Percentiles rank a stretch among this genome's conserved stretches.
phyloP scores from a whole-genome alignment of 2,797 vertebrate species.

The Liasis olivaceus region DNA sequence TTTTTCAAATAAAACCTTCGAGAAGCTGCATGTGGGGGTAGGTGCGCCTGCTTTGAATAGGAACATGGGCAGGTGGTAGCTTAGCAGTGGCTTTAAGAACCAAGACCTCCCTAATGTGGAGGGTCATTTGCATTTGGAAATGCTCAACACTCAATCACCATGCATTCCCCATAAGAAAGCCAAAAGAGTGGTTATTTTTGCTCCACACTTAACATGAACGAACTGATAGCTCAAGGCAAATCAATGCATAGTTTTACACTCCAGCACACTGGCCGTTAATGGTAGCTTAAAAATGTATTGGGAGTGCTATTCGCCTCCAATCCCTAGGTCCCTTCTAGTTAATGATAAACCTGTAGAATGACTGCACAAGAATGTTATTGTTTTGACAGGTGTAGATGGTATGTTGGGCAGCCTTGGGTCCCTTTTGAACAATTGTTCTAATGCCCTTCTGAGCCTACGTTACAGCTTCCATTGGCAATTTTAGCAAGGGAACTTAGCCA shows the following conservation, averaged over 20 bases:
- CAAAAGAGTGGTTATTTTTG: slow-evolving; percentile 74
- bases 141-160: slow-evolving; percentile 67
- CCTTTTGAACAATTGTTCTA: slow-evolving; percentile 47
- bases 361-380: slow-evolving; percentile 29
- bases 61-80: slow-evolving; percentile 76
- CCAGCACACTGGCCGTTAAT: slow-evolving; percentile 67
- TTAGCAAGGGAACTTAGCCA: background rate
- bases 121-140: slow-evolving; percentile 78
- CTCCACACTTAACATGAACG: slow-evolving; percentile 69
- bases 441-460: slow-evolving; percentile 44
- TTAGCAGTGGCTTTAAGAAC: slow-evolving; percentile 72
- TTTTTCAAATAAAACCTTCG: slow-evolving; percentile 79
- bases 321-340: slow-evolving; percentile 52
- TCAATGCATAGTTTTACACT: slow-evolving; percentile 63
- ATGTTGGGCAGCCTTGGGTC: slow-evolving; percentile 37
- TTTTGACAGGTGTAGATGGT: slow-evolving; percentile 46
- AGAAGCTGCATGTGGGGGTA: slow-evolving; percentile 78
- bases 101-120: slow-evolving; percentile 77
- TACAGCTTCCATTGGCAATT: slow-evolving; percentile 30
- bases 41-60: slow-evolving; percentile 74
- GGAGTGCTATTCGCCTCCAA: background rate
- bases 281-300: slow-evolving; percentile 54
- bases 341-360: slow-evolving; percentile 57
- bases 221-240: slow-evolving; percentile 73
- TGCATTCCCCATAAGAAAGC: slow-evolving; percentile 71